Evolutionary conservation across 2,888 invertebrate genomes (phyloP), one percentile per base, ranked within the genome.

Genomic region (Sinopyrophorus schimmeli): DNA sequence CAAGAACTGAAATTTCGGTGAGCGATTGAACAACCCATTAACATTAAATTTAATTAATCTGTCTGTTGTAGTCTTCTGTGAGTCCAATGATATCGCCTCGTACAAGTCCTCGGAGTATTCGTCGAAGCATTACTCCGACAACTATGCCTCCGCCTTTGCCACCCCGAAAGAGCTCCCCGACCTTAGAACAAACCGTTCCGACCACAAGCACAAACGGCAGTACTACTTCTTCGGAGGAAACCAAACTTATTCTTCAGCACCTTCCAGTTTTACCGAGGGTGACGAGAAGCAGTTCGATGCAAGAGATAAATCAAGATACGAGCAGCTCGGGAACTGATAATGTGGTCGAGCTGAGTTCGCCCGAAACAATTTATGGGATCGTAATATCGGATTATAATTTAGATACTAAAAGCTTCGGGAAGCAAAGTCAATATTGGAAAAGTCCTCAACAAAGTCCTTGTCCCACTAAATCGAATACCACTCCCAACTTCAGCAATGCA

Each of bases 321-420:
- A 26, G 41, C 17, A 43, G 40, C 17, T 47, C 52, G 10, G 57
- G 53, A 12, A 52, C 43, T 27, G 62, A 61, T 6, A 57, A 56
- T 37, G 40, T 54, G n/a, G 57, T 74, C 3, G 74, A 74, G 54
- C 51, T 85, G 0, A 86, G 86, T 0, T 83, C 86, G 3, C 84
- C 86, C 0, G 86, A 86, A 66, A 86, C 86, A 3, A 86, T 86
- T 43, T 81, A 80, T 10, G 86, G 86, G 0, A 75, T 86, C 15
- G 85, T 86, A 34, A 86, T 85, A 59, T 85, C 86, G 0, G 76
- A 79, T 55, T 76, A 79, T 56, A 80, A 81, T 58, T 68, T 71
- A 47, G 69, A 68, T 26, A 65, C 67, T 55, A 63, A 40, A 48
- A 67, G 32, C 20, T 76, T 46, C 76, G 76, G 0, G 3, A 47